phyloP scores from a whole-genome alignment of 2,797 vertebrate species.

The Myotis myotis region DNA sequence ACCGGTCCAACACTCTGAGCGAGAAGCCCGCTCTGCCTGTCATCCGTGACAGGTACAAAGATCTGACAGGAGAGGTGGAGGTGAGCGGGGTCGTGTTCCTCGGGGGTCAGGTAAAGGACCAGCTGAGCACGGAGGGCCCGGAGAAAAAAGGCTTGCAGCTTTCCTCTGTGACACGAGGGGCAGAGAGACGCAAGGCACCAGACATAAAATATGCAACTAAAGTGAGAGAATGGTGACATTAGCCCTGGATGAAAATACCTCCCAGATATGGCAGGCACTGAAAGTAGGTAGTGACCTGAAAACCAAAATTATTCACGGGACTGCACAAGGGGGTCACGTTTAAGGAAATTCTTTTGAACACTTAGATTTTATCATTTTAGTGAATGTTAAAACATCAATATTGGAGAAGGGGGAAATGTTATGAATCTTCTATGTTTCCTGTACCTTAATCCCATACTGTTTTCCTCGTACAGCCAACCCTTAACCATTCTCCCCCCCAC shows the following conservation, averaged over 20 bases:
- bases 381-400: not conserved
- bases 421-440: not conserved
- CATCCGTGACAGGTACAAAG: slow-evolving; percentile 99
- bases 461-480: not conserved
- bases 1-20: slow-evolving; percentile 94
- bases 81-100: slow-evolving; percentile 81
- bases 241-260: not conserved
- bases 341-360: not conserved
- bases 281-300: not conserved
- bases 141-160: not conserved
- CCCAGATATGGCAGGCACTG: not conserved
- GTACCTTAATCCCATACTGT: not conserved
- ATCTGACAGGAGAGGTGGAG: slow-evolving; percentile 98
- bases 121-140: not conserved
- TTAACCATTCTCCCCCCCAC: no score
- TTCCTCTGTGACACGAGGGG: not conserved
- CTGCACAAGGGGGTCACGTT: not conserved
- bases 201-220: not conserved
- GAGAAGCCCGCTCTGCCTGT: slow-evolving; percentile 95
- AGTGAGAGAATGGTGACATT: not conserved
- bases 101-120: not conserved
- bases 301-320: not conserved
- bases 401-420: not conserved
- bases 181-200: not conserved
- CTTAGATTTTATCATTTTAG: not conserved